phyloP scores from a whole-genome alignment of 1,140 invertebrate genomes.

The Leptinotarsa defecta region DNA sequence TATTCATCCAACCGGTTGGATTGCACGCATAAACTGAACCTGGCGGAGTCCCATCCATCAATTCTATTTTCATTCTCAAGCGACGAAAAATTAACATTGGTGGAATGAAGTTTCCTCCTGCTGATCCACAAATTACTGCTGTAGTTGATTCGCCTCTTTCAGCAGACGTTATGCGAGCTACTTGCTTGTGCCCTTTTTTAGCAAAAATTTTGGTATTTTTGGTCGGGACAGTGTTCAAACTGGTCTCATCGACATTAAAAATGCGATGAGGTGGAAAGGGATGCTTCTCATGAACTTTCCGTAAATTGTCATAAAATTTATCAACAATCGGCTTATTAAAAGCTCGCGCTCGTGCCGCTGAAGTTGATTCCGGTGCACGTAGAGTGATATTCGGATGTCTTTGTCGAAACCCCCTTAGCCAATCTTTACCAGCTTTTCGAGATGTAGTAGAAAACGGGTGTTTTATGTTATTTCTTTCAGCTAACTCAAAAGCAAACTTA shows the following conservation, averaged over 20 bases:
- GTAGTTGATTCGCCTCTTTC: constrained; percentile 24
- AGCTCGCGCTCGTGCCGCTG: not conserved
- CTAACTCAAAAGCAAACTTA: not conserved
- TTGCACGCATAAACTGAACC: constrained; percentile 45
- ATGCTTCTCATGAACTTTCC: not conserved
- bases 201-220: not conserved
- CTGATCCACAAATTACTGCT: constrained; percentile 36
- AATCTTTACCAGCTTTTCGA: not conserved
- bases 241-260: not conserved
- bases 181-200: not conserved
- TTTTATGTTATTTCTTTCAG: not conserved
- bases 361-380: not conserved
- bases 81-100: constrained; percentile 46
- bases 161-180: not conserved
- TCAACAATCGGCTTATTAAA: not conserved
- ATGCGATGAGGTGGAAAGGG: not conserved
- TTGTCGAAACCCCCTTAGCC: not conserved
- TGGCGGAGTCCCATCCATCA: constrained; percentile 44
- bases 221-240: not conserved
- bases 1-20: constrained; percentile 50
- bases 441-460: not conserved
- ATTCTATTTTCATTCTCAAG: constrained; percentile 39
- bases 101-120: constrained; percentile 36
- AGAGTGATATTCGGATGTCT: not conserved
- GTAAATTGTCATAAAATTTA: not conserved